Evolutionary conservation across 1,140 invertebrate species (phyloP).

Genomic region (Dendroctonus valens): DNA sequence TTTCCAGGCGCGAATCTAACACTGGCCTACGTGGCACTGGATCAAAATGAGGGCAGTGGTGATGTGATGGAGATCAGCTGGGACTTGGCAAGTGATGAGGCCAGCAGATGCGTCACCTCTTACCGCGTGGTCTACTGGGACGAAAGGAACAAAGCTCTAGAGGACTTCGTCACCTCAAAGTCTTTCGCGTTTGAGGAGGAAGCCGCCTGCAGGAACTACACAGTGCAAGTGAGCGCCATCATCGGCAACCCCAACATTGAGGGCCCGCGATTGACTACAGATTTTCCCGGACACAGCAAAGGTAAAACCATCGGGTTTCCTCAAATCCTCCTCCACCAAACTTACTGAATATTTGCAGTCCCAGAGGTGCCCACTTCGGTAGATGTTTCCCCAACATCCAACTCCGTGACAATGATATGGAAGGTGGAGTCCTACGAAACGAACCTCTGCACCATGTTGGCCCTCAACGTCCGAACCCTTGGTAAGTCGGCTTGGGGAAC

Average conservation of each 20-base stretch:
- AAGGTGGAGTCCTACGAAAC: not conserved
- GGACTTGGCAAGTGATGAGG: not conserved
- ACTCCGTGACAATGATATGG: conserved; percentile 12
- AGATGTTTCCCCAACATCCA: not conserved
- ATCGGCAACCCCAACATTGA: conserved; percentile 2
- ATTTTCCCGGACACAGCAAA: not conserved
- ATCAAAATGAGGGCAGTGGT: not conserved
- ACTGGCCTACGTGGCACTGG: not conserved
- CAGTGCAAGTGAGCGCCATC: conserved; percentile 15
- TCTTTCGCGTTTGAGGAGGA: not conserved
- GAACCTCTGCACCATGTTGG: conserved; percentile 3
- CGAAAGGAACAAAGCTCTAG: conserved; percentile 4
- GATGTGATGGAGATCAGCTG: conserved; percentile 1
- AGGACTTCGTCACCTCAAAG: not conserved
- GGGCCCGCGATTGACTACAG: not conserved
- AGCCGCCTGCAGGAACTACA: conserved; percentile 13
- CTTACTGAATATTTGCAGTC: not conserved
- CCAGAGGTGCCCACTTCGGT: not conserved
- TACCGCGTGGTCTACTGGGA: conserved; percentile 18
- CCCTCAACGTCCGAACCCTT: conserved; percentile 1
- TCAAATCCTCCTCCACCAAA: not conserved
- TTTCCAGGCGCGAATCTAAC: conserved; percentile 1
- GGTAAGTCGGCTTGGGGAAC: not conserved
- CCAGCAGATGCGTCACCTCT: conserved; percentile 12
- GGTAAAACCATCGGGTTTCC: not conserved